Base-by-base conservation (phyloP, 2,888 invertebrate species). In the Sarcophaga carnaria region DNA sequence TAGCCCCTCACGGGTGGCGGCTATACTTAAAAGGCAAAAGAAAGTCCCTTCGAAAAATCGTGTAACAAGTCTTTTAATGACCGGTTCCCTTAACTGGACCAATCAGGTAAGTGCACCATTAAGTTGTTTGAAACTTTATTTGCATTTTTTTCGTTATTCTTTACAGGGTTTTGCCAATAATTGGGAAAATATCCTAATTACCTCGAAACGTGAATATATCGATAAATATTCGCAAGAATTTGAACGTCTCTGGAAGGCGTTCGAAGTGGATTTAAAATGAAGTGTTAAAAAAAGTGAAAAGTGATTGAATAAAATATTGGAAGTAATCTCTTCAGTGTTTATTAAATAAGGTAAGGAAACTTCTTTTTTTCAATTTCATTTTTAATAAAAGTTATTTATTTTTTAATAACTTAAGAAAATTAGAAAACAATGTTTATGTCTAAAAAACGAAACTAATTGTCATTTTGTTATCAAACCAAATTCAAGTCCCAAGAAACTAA, bases 21-120 rank as follows among this genome's bases (percentile, higher is more conserved):
- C 76, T 54, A 83, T 90, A 54, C 74, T 80, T 11, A 64, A 74
- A 72, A 86, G 86, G 59, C 74, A 59, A 64, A 81, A 70, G 4
- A 88, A 87, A 86, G 25, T 47, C 11, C 49, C 64, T 70, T 79
- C 85, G 59, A 66, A 80, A 59, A 79, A 80, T 76, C 79, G 75
- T 14, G 86, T 89, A 0, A 60, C 74, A n/a, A 89, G 89, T 64
- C 49, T 90, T 0, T 6, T 91, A 2, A 45, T 92, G 11, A 91
- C 88, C 12, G 93, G 93, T 4, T 93, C 93, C 4, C 88, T 90
- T n/a, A 93, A 93, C 60, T 93, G 92, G 92, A 93, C 93, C 0
- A 76, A 82, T 64, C 90, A 90, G 89, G 90, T 90, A 83, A 14
- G 71, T 54, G 2, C 1, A 2, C 37, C 10, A 37, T 37, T 37